A percentile compares a stretch with the other conserved stretches of the same genome.
Conservation (phyloP, 1,140 invertebrate genomes). For the Gonioctena quinquepunctata region DNA sequence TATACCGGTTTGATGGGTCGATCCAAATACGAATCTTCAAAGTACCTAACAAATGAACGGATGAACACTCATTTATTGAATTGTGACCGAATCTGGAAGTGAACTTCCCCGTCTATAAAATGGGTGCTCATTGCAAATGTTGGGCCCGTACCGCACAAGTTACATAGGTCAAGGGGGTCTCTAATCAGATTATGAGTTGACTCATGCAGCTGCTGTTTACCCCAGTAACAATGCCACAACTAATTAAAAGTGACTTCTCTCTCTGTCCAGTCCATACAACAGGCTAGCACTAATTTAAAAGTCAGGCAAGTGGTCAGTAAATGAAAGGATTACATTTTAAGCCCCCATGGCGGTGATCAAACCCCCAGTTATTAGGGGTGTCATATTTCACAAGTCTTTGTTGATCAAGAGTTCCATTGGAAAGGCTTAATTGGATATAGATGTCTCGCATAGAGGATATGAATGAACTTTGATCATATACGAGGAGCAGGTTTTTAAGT, state of each 20-base stretch:
- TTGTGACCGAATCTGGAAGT: not conserved
- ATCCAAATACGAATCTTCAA: too few relatives aligned
- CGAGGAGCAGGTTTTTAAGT: too few relatives aligned
- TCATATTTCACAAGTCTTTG: not conserved
- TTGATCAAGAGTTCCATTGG: too few relatives aligned
- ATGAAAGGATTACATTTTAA: not conserved
- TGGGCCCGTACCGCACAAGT: not conserved
- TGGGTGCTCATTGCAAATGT: too few relatives aligned
- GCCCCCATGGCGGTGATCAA: not conserved
- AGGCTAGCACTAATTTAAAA: constrained; percentile 6
- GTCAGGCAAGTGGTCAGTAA: not conserved
- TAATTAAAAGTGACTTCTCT: constrained; percentile 2
- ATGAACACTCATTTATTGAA: too few relatives aligned
- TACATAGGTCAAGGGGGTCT: constrained; percentile 6
- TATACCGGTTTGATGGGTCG: too few relatives aligned
- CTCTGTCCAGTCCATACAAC: not conserved
- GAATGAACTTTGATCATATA: too few relatives aligned
- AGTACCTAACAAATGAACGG: too few relatives aligned
- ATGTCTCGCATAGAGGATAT: too few relatives aligned
- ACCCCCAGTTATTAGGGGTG: not conserved
- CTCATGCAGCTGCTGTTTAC: constrained; percentile 20
- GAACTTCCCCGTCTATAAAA: too few relatives aligned
- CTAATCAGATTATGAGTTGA: constrained; percentile 21
- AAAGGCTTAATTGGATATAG: too few relatives aligned
- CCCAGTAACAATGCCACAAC: constrained; percentile 10